These are phyloP conservation scores for Xestobium rufovillosum DNA, from an alignment of 2,888 invertebrate species.

Conservation along the genomic window DNA sequence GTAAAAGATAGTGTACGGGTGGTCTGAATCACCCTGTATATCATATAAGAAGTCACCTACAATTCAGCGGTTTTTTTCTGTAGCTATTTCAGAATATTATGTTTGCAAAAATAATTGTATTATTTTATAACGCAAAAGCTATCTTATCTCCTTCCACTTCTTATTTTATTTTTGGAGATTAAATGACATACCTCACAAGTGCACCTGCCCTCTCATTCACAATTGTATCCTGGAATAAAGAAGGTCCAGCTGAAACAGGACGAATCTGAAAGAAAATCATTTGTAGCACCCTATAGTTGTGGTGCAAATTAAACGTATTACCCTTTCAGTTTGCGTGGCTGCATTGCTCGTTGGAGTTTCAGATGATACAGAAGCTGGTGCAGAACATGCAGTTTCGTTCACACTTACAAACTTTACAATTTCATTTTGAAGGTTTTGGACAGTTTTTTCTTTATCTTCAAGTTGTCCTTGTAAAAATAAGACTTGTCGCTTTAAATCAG, in stretches of 20 bases:
- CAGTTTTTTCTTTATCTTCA: constrained; percentile 78
- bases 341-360: constrained; percentile 63
- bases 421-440: constrained; percentile 71
- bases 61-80: no score
- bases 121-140: no score
- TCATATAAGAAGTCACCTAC: no score
- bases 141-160: no score
- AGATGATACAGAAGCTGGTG: constrained; percentile 39
- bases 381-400: constrained; percentile 43
- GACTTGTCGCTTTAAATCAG: constrained; percentile 74
- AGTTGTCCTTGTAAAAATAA: constrained; percentile 79
- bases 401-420: constrained; percentile 48
- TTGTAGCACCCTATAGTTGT: background rate
- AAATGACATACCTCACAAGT: constrained; percentile 56
- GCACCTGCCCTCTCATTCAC: constrained; percentile 47
- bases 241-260: constrained; percentile 52
- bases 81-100: no score
- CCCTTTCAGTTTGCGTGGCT: constrained; percentile 83
- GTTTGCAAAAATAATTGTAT: no score
- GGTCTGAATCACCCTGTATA: no score
- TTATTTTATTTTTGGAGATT: no score
- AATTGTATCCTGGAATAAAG: constrained; percentile 47
- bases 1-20: no score
- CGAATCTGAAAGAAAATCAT: constrained; percentile 44
- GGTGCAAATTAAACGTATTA: no score